Conservation (phyloP, 2,888 invertebrate genomes). For the Hirtodrosophila alboralis region DNA sequence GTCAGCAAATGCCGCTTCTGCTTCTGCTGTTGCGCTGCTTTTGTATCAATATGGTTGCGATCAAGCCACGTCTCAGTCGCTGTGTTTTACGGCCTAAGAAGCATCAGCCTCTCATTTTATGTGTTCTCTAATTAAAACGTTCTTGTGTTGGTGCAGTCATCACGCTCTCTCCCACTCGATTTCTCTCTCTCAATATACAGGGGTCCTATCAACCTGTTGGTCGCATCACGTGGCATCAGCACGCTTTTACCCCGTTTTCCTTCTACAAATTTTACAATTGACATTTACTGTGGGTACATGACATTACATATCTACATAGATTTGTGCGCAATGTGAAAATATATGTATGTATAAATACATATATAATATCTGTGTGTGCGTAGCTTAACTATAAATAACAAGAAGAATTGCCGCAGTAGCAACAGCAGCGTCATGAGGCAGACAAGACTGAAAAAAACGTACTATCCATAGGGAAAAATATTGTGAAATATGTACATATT, state of each 20-base stretch:
- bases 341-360: background rate
- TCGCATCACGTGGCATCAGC: slow-evolving; percentile 29
- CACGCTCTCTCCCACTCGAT: slow-evolving; percentile 2
- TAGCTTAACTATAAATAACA: slow-evolving; percentile 43
- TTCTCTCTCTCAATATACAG: slow-evolving; percentile 29
- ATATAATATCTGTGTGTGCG: background rate
- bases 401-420: slow-evolving; percentile 2
- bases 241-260: background rate
- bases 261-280: slow-evolving; percentile 1
- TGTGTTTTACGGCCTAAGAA: slow-evolving; percentile 14
- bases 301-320: background rate
- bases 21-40: slow-evolving; percentile 18
- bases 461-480: slow-evolving; percentile 11
- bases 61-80: slow-evolving; percentile 62
- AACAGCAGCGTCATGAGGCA: background rate
- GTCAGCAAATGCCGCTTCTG: slow-evolving; percentile 50
- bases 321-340: too few relatives aligned
- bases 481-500: slow-evolving; percentile 2
- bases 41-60: slow-evolving; percentile 63
- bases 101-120: slow-evolving; percentile 9
- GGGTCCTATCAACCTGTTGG: slow-evolving; percentile 42
- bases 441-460: slow-evolving; percentile 10
- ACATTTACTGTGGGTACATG: background rate
- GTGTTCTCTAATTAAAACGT: slow-evolving; percentile 6
- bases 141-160: background rate